Evolutionary conservation across 2,797 vertebrate species (phyloP).

Genomic region (Phrynocephalus guinanensis): DNA sequence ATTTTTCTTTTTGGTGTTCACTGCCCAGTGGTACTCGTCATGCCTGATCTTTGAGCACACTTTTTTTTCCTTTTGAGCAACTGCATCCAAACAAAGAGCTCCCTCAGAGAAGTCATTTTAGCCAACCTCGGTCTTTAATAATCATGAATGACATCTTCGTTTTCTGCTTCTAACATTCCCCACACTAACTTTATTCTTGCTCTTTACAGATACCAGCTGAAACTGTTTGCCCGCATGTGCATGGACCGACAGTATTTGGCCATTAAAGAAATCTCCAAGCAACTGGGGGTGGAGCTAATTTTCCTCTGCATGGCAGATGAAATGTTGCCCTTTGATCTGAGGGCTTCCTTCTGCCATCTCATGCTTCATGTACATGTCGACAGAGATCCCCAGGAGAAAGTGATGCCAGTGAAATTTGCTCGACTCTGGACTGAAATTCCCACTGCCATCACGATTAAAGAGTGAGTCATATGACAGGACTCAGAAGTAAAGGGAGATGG

Average conservation of each 20-base stretch:
- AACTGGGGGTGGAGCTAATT: constrained; percentile 95
- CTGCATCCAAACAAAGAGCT: not conserved
- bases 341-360: constrained; percentile 96
- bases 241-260: constrained; percentile 97
- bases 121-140: not conserved
- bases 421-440: constrained; percentile 98
- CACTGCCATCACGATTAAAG: constrained; percentile 95
- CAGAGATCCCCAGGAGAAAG: constrained; percentile 95
- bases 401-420: constrained; percentile 95
- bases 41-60: not conserved
- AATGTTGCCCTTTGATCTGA: constrained; percentile 92
- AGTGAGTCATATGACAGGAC: constrained; percentile 76
- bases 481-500: not conserved
- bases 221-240: constrained; percentile 97
- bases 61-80: not conserved
- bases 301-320: constrained; percentile 98
- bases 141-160: not conserved
- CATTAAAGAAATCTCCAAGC: constrained; percentile 97
- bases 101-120: not conserved
- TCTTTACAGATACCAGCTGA: constrained; percentile 91
- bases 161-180: not conserved
- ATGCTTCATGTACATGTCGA: constrained; percentile 97
- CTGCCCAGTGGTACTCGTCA: not conserved
- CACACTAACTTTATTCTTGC: not conserved
- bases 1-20: not conserved